Evolutionary conservation across 2,113 vertebrate species (phyloP).

Genomic region (Eudorcas thomsonii): DNA sequence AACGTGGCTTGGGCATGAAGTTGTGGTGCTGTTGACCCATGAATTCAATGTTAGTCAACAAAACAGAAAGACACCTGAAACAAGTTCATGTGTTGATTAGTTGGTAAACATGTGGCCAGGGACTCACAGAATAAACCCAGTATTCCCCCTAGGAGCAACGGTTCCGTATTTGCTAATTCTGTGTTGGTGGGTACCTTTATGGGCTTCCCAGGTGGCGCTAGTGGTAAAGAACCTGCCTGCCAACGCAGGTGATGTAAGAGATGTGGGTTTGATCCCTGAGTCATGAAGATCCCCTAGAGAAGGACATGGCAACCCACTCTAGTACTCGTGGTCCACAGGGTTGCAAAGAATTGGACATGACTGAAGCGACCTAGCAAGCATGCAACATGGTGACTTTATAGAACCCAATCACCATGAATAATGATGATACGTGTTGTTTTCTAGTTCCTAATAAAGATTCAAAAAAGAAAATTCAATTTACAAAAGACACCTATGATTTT

Average conservation of each 20-base stretch:
- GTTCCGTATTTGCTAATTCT: not conserved
- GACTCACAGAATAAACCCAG: not conserved
- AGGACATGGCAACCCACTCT: not conserved
- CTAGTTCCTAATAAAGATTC: not conserved
- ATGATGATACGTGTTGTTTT: not conserved
- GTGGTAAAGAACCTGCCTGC: not conserved
- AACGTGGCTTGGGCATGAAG: not conserved
- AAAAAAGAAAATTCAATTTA: conserved; percentile 3
- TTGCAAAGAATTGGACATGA: not conserved
- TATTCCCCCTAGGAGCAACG: not conserved
- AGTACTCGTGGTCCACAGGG: not conserved
- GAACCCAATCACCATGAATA: not conserved
- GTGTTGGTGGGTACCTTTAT: not conserved
- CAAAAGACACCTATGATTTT: conserved; percentile 19
- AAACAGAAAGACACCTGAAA: not conserved
- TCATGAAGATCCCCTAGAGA: not conserved
- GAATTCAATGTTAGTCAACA: not conserved
- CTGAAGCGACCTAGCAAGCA: not conserved
- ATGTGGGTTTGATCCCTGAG: not conserved
- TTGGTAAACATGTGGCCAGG: not conserved
- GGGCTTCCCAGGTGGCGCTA: not conserved
- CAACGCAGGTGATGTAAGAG: not conserved
- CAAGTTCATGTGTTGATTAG: not conserved
- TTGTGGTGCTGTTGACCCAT: not conserved
- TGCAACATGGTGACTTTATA: not conserved